Evolutionary conservation across 1,140 invertebrate genomes (phyloP), one percentile per base, ranked within the genome.

Genomic region (Lepidurus packardi): DNA sequence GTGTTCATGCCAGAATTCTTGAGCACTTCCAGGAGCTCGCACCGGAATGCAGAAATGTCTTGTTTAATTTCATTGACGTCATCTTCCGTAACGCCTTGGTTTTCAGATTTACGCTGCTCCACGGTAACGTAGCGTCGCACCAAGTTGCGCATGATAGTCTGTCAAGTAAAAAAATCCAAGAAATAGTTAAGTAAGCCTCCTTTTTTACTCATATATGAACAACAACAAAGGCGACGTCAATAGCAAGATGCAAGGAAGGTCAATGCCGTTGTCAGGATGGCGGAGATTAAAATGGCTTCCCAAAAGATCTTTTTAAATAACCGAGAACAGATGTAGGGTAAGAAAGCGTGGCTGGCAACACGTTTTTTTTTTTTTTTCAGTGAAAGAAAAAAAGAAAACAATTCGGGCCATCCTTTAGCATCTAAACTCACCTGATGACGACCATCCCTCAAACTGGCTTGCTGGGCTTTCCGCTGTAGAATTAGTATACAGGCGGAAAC

Each of bases 51-150:
- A 73, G 93, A 95, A 78, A 99, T 97, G 84, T 98, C 96, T 86
- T 98, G 96, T 86, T 99, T 99, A 80, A 99, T 98, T 88, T 99
- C 97, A 85, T 98, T 98, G 43, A 98, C 94, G 86, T 99, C 97
- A 84, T 99, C 97, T 86, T 98, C 96, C 0, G 96, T 98, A 8
- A 98, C 96, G n/a, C 96, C 96, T 85, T 97, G 93, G 82, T 93
- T 92, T 82, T 97, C 95, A 0, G 94, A 94, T 84, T 95, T 95
- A 53, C 95, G 87, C 85, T 98, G 96, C 85, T 97, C 94, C 74
- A 96, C 93, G 42, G 96, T 98, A 78, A 98, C 94, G 87, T 99
- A 99, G 7, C 94, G 90, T 74, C 96, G 89, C 16, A 98, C 95
- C 81, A 99, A 87, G 86, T 98, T 97, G 73, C 94, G 88, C 93